phyloP scores from a whole-genome alignment of 2,113 vertebrate species.

The Pteronura brasiliensis region DNA sequence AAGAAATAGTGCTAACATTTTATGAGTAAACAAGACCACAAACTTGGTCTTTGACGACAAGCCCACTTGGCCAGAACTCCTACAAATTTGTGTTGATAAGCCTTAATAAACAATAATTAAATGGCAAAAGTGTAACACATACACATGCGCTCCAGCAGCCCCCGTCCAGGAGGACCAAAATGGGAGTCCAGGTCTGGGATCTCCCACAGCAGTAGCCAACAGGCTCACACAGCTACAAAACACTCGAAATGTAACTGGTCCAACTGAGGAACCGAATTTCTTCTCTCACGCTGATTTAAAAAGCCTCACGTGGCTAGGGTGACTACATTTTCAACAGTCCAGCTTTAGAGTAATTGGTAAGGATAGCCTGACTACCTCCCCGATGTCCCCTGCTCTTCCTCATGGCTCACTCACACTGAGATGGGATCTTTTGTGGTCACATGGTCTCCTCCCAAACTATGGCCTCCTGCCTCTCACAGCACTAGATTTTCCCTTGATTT shows the following conservation, averaged over 20 bases:
- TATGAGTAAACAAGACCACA: background rate
- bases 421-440: rapidly evolving
- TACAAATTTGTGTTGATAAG: background rate
- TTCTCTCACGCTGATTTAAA: background rate
- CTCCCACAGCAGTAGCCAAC: rapidly evolving
- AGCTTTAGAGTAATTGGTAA: background rate
- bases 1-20: background rate
- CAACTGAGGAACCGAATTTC: background rate
- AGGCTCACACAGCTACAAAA: background rate
- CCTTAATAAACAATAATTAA: background rate
- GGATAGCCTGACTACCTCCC: rapidly evolving
- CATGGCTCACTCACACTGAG: background rate
- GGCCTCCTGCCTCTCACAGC: background rate
- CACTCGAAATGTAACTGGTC: background rate
- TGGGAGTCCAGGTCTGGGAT: background rate
- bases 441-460: background rate
- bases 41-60: background rate
- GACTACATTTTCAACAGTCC: rapidly evolving
- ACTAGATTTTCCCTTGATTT: background rate
- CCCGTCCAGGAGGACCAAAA: background rate
- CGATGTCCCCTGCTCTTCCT: rapidly evolving
- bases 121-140: background rate
- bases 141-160: background rate
- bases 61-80: background rate
- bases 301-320: background rate